Evolutionary conservation across 1,140 invertebrate genomes (phyloP).

Genomic region (Zaprionus vittiger): DNA sequence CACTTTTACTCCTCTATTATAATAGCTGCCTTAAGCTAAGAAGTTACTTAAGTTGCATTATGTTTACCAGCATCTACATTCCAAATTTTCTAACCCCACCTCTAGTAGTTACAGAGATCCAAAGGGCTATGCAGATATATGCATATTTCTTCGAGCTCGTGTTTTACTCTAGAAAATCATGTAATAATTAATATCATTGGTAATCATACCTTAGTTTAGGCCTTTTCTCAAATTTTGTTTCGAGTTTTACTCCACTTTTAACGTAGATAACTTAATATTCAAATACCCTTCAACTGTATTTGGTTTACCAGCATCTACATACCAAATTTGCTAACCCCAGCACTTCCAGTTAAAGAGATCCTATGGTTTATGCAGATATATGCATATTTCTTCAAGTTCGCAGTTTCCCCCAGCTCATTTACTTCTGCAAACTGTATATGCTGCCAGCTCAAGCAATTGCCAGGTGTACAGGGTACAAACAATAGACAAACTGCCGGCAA

Average conservation of each 20-base stretch:
- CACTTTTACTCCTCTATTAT: background rate
- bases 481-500: conserved; percentile 75
- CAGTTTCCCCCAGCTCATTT: background rate
- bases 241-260: too few species aligned
- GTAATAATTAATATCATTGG: too few species aligned
- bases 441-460: background rate
- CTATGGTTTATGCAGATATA: too few species aligned
- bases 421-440: background rate
- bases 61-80: background rate
- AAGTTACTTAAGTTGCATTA: rapidly evolving
- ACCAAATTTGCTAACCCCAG: too few species aligned
- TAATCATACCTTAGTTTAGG: too few species aligned
- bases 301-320: too few species aligned
- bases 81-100: background rate
- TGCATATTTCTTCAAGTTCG: too few species aligned
- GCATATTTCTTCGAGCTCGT: background rate
- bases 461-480: conserved; percentile 16
- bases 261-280: too few species aligned
- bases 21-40: background rate
- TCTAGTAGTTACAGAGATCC: conserved; percentile 24
- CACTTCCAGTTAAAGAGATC: too few species aligned
- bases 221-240: too few species aligned
- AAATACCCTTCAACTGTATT: too few species aligned
- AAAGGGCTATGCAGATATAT: background rate
- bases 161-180: too few species aligned